These are phyloP conservation scores for Scaptomyza parva DNA, from an alignment of 2,888 invertebrate genomes.

Conservation along the genomic window DNA sequence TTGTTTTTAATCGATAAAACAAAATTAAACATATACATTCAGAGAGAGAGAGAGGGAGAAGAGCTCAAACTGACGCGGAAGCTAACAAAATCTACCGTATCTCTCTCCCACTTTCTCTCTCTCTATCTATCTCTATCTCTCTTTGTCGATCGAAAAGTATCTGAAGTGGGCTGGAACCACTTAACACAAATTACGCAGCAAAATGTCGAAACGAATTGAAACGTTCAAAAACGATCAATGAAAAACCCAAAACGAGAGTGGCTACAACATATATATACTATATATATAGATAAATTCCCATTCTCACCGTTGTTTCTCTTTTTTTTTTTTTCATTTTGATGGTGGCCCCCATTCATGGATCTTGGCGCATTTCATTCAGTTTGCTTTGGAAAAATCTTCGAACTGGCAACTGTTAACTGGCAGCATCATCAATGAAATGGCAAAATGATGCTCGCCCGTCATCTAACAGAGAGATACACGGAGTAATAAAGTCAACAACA, in stretches of 20 bases:
- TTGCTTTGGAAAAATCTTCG: constrained; percentile 28
- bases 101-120: constrained; percentile 1
- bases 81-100: constrained; percentile 38
- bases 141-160: constrained; percentile 30
- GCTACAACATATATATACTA: background rate
- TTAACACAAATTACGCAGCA: constrained; percentile 84
- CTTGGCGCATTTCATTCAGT: constrained; percentile 49
- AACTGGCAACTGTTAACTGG: background rate
- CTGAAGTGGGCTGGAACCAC: constrained; percentile 81
- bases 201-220: constrained; percentile 80
- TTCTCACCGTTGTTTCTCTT: constrained; percentile 19
- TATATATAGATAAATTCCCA: constrained; percentile 9
- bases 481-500: constrained; percentile 69
- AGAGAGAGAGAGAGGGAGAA: background rate
- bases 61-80: constrained; percentile 54
- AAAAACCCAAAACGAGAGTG: constrained; percentile 41
- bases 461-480: constrained; percentile 56
- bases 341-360: constrained; percentile 26
- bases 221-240: constrained; percentile 70
- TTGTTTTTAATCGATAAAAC: constrained; percentile 63
- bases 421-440: constrained; percentile 68
- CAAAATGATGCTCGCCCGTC: constrained; percentile 43
- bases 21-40: constrained; percentile 65
- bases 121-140: background rate
- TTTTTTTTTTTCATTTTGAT: too few species aligned